phyloP scores from a whole-genome alignment of 2,888 invertebrate genomes.

The Volucella zonaria region DNA sequence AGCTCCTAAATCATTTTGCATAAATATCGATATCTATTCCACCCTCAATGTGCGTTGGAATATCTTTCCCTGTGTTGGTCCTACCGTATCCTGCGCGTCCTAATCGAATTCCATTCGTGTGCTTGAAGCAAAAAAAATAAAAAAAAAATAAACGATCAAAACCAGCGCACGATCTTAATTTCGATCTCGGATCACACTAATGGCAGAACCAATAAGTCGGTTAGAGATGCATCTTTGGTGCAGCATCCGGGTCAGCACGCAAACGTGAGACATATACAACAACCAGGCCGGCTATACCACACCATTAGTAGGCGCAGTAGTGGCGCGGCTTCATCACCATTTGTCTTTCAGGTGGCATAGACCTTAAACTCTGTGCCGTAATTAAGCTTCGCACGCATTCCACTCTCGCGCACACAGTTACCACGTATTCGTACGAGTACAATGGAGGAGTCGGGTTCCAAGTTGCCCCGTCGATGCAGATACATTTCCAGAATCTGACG shows the following conservation, averaged over 20 bases:
- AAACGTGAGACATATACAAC: slow-evolving; percentile 66
- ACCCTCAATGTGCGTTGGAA: slow-evolving; percentile 63
- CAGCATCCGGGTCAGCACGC: slow-evolving; percentile 63
- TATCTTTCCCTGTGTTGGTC: slow-evolving; percentile 11
- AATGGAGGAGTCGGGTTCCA: slow-evolving; percentile 30
- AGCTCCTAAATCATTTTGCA: slow-evolving; percentile 70
- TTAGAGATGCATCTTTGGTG: slow-evolving; percentile 49
- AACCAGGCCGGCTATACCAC: slow-evolving; percentile 2
- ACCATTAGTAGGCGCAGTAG: slow-evolving; percentile 1
- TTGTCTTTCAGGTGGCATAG: slow-evolving; percentile 68
- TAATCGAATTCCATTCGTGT: slow-evolving; percentile 68
- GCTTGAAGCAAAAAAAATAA: slow-evolving; percentile 42
- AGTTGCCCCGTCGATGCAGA: background rate
- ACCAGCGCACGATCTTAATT: slow-evolving; percentile 71
- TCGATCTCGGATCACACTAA: slow-evolving; percentile 72
- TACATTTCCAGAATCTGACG: slow-evolving; percentile 70
- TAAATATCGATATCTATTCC: slow-evolving; percentile 73
- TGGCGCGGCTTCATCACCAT: slow-evolving; percentile 67
- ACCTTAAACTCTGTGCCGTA: slow-evolving; percentile 56
- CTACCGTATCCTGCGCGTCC: slow-evolving; percentile 8
- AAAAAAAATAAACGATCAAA: slow-evolving; percentile 26
- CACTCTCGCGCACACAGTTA: slow-evolving; percentile 10
- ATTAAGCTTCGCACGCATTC: slow-evolving; percentile 73
- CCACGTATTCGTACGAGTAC: slow-evolving; percentile 4
- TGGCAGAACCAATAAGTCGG: slow-evolving; percentile 57